Conservation (phyloP, 2,797 vertebrate genomes). For the Pachyuromys duprasi region DNA sequence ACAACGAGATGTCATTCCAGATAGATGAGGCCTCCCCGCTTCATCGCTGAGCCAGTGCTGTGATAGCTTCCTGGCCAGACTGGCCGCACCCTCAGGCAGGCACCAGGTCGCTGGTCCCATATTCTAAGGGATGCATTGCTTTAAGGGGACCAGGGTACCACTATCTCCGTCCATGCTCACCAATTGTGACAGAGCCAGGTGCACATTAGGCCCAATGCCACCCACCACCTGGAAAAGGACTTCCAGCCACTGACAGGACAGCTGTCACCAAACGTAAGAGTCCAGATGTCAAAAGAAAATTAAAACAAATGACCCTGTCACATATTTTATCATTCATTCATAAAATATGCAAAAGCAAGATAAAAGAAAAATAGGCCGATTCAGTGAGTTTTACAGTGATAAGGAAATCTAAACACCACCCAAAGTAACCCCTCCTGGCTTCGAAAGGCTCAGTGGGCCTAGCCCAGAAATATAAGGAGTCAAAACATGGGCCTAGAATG, state of each 20-base stretch:
- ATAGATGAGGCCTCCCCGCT: not conserved
- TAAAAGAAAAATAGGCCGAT: slow-evolving; percentile 72
- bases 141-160: not conserved
- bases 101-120: fast-evolving
- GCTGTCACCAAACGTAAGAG: not conserved
- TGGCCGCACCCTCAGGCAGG: not conserved
- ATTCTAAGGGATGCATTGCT: not conserved
- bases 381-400: slow-evolving; percentile 50
- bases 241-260: not conserved
- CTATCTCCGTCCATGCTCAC: not conserved
- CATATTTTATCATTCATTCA: slow-evolving; percentile 72
- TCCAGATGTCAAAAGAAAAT: slow-evolving; percentile 67
- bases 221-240: not conserved
- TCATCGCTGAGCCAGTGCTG: not conserved
- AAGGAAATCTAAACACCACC: slow-evolving; percentile 40
- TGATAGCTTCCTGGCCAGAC: not conserved
- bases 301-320: slow-evolving; percentile 66
- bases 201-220: not conserved
- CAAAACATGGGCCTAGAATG: not conserved
- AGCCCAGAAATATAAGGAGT: not conserved
- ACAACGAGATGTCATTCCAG: not conserved
- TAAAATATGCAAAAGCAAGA: slow-evolving; percentile 70
- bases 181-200: not conserved
- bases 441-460: not conserved
- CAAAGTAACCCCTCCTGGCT: slow-evolving; percentile 11